Evolutionary conservation across 2,113 vertebrate genomes (phyloP).

Genomic region (Gymnobelideus leadbeateri): DNA sequence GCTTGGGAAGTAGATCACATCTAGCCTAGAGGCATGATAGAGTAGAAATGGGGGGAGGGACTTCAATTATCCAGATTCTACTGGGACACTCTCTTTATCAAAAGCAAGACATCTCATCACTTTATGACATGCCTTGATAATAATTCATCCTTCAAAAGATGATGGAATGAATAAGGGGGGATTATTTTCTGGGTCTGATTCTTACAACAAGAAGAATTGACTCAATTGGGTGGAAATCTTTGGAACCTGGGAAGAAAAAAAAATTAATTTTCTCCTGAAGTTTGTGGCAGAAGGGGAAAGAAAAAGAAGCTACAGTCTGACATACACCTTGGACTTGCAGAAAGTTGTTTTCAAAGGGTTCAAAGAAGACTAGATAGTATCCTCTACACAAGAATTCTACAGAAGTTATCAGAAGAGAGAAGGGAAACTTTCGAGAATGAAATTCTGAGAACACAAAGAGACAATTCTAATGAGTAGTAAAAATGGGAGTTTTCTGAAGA

Average conservation of each 20-base stretch:
- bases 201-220: background rate
- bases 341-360: background rate
- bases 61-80: background rate
- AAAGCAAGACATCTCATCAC: background rate
- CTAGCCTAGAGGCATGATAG: background rate
- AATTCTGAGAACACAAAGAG: background rate
- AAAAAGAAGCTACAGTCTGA: background rate
- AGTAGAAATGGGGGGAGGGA: background rate
- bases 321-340: background rate
- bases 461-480: background rate
- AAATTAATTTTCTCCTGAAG: background rate
- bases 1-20: background rate
- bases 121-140: background rate
- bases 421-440: background rate
- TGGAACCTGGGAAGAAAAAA: background rate
- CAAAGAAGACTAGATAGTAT: background rate
- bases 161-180: background rate
- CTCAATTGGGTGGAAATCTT: background rate
- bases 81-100: background rate
- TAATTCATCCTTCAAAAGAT: background rate
- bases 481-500: background rate
- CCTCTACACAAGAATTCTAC: background rate
- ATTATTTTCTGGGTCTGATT: background rate
- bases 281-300: background rate
- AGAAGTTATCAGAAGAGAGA: background rate